These are phyloP conservation scores for Vespertilio murinus DNA, from an alignment of 2,797 vertebrate genomes.

Conservation along the genomic window DNA sequence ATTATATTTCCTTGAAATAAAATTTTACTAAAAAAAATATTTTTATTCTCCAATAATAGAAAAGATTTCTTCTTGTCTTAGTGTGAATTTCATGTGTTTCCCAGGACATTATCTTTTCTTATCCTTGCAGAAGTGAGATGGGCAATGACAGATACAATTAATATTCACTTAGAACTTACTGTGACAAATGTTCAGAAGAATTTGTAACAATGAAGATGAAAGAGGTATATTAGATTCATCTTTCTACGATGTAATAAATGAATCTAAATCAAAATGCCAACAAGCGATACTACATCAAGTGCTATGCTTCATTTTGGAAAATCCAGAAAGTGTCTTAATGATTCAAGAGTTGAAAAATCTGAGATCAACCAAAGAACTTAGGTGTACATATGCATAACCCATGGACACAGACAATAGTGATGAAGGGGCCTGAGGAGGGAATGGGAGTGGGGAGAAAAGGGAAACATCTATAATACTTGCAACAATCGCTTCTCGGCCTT, in stretches of 20 bases:
- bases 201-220: neutral
- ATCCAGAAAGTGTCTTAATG: neutral
- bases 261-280: slow-evolving; percentile 25
- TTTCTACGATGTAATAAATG: slow-evolving; percentile 12
- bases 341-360: slow-evolving; percentile 1
- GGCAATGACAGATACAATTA: neutral
- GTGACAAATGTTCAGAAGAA: neutral
- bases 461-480: no score
- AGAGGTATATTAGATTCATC: neutral
- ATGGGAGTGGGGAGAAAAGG: no score
- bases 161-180: slow-evolving; percentile 38
- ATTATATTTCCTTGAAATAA: slow-evolving; percentile 38
- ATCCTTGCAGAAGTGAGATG: slow-evolving; percentile 3
- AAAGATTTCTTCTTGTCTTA: neutral
- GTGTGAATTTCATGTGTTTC: neutral
- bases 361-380: no score
- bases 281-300: neutral
- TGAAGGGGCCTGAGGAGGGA: no score
- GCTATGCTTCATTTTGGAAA: neutral
- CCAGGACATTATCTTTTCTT: neutral
- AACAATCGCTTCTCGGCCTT: no score
- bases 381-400: no score
- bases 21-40: neutral
- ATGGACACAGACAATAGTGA: no score
- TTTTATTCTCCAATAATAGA: neutral